phyloP scores from a whole-genome alignment of 1,140 invertebrate genomes.

The Zaprionus tsacasi region DNA sequence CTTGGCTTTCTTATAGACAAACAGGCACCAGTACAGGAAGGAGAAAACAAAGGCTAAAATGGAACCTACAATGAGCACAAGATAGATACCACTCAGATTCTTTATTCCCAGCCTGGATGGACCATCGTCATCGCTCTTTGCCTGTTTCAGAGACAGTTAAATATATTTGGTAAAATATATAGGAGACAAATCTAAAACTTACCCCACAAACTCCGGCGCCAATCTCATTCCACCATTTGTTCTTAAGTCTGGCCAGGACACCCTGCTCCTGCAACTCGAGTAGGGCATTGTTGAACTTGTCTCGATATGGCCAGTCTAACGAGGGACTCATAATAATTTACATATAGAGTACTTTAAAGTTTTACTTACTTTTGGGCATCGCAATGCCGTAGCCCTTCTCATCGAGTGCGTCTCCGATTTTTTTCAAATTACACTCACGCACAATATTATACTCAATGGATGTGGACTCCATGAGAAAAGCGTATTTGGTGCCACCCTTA shows the following conservation, averaged over 20 bases:
- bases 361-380: conserved; percentile 90
- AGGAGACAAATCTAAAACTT: conserved; percentile 12
- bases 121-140: conserved; percentile 43
- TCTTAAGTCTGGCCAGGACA: conserved; percentile 90
- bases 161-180: conserved; percentile 41
- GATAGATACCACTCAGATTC: conserved; percentile 90
- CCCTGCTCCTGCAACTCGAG: conserved; percentile 93
- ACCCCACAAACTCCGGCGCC: conserved; percentile 91
- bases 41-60: conserved; percentile 80
- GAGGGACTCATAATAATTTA: not conserved
- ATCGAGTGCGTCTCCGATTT: conserved; percentile 92
- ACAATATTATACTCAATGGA: conserved; percentile 93
- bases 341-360: not conserved
- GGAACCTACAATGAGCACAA: conserved; percentile 86
- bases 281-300: conserved; percentile 90
- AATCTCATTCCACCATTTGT: conserved; percentile 96
- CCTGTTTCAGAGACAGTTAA: conserved; percentile 27
- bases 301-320: conserved; percentile 90
- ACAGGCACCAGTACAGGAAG: conserved; percentile 76
- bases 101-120: conserved; percentile 83
- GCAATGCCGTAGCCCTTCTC: conserved; percentile 95
- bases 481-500: conserved; percentile 87
- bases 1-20: conserved; percentile 71
- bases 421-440: conserved; percentile 91
- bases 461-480: conserved; percentile 95